Base-by-base conservation (phyloP, 2,797 vertebrate species). In the Brachymystax lenok region DNA sequence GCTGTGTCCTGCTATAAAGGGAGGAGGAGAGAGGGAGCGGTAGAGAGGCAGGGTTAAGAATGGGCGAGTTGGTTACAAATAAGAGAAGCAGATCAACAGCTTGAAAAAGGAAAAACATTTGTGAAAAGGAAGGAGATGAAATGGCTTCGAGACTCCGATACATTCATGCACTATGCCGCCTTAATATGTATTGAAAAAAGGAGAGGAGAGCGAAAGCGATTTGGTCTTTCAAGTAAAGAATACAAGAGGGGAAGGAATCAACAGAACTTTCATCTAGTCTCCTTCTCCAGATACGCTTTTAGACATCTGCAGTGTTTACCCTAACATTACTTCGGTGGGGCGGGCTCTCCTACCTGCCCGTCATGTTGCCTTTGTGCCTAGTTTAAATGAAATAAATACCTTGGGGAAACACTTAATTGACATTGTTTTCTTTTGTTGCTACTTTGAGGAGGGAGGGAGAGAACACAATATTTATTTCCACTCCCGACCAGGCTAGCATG, bases 1-100 rank as follows among this genome's bases (percentile, higher is more conserved):
- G 89, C 86, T 95, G 94, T 28, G 0, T 88, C 71, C 90, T 95
- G 71, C 90, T 95, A 93, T 95, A 95, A 87, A 89, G 14, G 73
- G 83, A 83, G 69, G 21, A 80, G 66, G 2, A 52, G 73, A 61
- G 72, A 82, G 19, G 12, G 28, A 69, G 61, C 3, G 28, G 46
- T 52, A 77, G 64, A 70, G 13, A 21, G 33, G 59, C 64, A 16
- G 40, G 51, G 81, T 79, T 76, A 87, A 75, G 84, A 71, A 73
- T 74, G 71, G 61, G 69, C 51, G 72, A 80, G 77, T 75, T 74
- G 79, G 83, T 77, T 87, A 33, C 56, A 76, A 81, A 72, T 76
- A 82, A 74, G 71, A 50, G 46, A 56, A 73, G 83, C 74, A 79
- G 80, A 88, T 85, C 85, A 79, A 84, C 76, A 81, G 84, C 73